Evolutionary conservation across 2,113 vertebrate genomes (phyloP), one percentile per base, ranked within the genome.

Genomic region (Caranx ignobilis): DNA sequence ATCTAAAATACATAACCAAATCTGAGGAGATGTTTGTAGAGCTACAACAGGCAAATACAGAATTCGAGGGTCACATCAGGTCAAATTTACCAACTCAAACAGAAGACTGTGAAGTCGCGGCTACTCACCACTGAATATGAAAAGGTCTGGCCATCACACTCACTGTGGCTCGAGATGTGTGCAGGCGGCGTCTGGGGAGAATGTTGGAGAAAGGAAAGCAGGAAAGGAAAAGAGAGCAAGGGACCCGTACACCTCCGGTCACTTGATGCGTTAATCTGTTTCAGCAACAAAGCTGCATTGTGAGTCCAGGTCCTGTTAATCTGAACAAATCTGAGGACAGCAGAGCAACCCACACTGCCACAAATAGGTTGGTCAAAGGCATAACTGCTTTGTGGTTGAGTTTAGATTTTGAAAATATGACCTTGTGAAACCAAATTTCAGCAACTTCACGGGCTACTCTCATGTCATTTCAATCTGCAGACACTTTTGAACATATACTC

Each of bases 231-330:
- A 57, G 48, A 72, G 75, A 82, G 78, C 47, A 19, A 59, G 68
- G 71, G 83, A 89, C 88, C 87, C 81, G 82, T 88, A 85, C 89
- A 90, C 86, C 90, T 93, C 94, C 87, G 93, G 95, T 95, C 95
- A 96, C 94, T 94, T 95, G 95, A 95, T 89, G 87, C 89, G 81
- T 81, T 95, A 95, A 96, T 95, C 95, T 93, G 85, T 92, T 93
- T 79, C 70, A 67, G 79, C 75, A 94, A 95, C 94, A 95, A 95
- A 94, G 92, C 90, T 83, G 90, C 89, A 95, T 95, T 96, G 94
- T 96, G 87, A 85, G 81, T 60, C 82, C 57, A 31, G 85, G 81
- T 83, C 80, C 75, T 52, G 85, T 71, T 94, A 95, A 95, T 94
- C 94, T 94, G 64, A 85, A 39, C 73, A 92, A 93, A 94, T 93